A percentile compares a stretch with the other conserved stretches of the same genome.
phyloP scores from a whole-genome alignment of 2,888 invertebrate genomes.

The Drosophila acutilabella region DNA sequence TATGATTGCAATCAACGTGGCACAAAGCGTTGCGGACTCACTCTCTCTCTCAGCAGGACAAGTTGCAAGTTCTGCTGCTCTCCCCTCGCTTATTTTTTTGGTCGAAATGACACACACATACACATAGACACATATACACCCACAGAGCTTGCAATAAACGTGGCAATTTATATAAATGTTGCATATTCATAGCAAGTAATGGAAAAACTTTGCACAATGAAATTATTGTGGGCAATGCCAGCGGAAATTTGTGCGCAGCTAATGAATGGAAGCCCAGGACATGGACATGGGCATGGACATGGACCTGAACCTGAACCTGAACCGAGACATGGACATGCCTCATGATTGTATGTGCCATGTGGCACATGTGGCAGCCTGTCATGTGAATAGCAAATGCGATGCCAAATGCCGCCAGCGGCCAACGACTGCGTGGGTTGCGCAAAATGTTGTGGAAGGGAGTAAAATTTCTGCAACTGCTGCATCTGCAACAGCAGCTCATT shows the following conservation, averaged over 20 bases:
- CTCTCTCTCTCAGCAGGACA: slow-evolving; percentile 32
- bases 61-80: slow-evolving; percentile 29
- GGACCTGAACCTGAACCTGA: slow-evolving; percentile 1
- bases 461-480: slow-evolving; percentile 1
- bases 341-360: slow-evolving; percentile 6
- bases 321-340: slow-evolving; percentile 4
- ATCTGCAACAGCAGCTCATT: slow-evolving; percentile 46
- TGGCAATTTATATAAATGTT: slow-evolving; percentile 75
- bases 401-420: slow-evolving; percentile 24
- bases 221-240: slow-evolving; percentile 61
- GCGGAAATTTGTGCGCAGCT: slow-evolving; percentile 50
- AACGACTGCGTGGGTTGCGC: slow-evolving; percentile 56
- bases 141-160: slow-evolving; percentile 58
- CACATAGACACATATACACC: slow-evolving; percentile 7
- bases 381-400: slow-evolving; percentile 21
- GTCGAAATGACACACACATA: slow-evolving; percentile 57
- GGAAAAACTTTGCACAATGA: slow-evolving; percentile 64
- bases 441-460: neutral
- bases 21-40: slow-evolving; percentile 61
- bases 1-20: slow-evolving; percentile 80
- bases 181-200: slow-evolving; percentile 76
- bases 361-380: slow-evolving; percentile 34
- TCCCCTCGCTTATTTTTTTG: slow-evolving; percentile 34
- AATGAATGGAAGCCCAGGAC: slow-evolving; percentile 47
- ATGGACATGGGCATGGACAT: slow-evolving; percentile 8